These are phyloP conservation scores for Rhyacichthys aspro DNA, from an alignment of 2,797 vertebrate species.

Conservation along the genomic window DNA sequence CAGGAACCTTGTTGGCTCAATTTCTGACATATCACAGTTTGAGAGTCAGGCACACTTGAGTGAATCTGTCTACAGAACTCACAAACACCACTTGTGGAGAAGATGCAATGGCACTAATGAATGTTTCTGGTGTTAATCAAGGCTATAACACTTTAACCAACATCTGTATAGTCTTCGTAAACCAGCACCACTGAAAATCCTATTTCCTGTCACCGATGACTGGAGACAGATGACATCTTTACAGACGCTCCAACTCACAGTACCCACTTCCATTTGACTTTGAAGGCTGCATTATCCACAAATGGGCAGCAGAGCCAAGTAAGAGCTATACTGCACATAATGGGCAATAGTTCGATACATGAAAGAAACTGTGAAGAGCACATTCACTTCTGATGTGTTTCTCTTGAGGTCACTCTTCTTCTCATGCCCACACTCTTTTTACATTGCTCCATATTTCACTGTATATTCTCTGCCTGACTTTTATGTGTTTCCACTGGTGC, in stretches of 20 bases:
- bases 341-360: slow-evolving; percentile 38
- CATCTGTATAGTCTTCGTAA: slow-evolving; percentile 57
- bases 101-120: slow-evolving; percentile 30
- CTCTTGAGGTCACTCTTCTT: slow-evolving; percentile 6
- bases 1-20: slow-evolving; percentile 57
- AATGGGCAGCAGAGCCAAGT: slow-evolving; percentile 17
- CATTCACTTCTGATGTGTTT: slow-evolving; percentile 29
- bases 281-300: slow-evolving; percentile 51
- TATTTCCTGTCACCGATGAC: slow-evolving; percentile 48
- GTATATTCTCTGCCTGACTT: slow-evolving; percentile 27
- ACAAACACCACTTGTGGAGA: slow-evolving; percentile 13
- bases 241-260: slow-evolving; percentile 35
- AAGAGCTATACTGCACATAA: slow-evolving; percentile 16
- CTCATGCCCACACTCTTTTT: slow-evolving; percentile 12
- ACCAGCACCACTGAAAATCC: slow-evolving; percentile 34
- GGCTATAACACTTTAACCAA: slow-evolving; percentile 65
- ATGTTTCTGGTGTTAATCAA: slow-evolving; percentile 52
- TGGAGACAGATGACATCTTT: slow-evolving; percentile 62
- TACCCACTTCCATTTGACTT: slow-evolving; percentile 53
- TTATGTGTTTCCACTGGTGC: slow-evolving; percentile 43
- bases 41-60: slow-evolving; percentile 39
- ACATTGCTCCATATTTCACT: slow-evolving; percentile 29
- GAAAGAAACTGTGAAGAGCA: slow-evolving; percentile 26
- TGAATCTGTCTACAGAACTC: background rate
- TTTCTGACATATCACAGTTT: slow-evolving; percentile 49